phyloP scores from a whole-genome alignment of 2,797 vertebrate species.

The Hipposideros larvatus region DNA sequence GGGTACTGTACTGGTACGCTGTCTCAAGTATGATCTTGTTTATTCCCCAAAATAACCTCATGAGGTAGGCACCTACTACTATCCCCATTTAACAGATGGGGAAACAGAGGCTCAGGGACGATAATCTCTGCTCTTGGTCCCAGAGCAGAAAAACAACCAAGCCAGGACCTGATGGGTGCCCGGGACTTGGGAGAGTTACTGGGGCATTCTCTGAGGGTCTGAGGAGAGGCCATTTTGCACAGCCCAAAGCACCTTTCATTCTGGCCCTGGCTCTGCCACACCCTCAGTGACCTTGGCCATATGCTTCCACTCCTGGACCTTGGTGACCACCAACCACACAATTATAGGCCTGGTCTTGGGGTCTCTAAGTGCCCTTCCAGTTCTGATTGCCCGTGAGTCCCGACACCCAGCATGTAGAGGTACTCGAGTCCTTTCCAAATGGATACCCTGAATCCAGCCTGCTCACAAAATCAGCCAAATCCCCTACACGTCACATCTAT shows the following conservation, averaged over 20 bases:
- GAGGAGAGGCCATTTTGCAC: background rate
- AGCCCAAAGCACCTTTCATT: background rate
- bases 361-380: background rate
- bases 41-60: background rate
- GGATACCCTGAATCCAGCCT: conserved; percentile 1
- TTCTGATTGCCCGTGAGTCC: background rate
- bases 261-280: background rate
- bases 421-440: background rate
- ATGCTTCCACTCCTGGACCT: background rate
- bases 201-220: background rate
- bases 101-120: background rate
- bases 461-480: conserved; percentile 65
- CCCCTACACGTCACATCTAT: conserved; percentile 72
- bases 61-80: background rate
- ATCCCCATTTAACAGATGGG: background rate
- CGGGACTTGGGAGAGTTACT: background rate
- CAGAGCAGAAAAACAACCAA: background rate
- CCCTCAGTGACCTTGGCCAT: background rate
- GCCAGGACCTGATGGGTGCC: background rate
- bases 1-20: background rate
- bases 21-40: background rate
- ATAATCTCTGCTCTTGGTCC: background rate
- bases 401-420: background rate
- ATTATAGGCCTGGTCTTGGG: background rate
- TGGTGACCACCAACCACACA: background rate